Evolutionary conservation across 2,888 invertebrate species (phyloP), one percentile per base, ranked within the genome.

Genomic region (Hermaeophaga mercurialis): DNA sequence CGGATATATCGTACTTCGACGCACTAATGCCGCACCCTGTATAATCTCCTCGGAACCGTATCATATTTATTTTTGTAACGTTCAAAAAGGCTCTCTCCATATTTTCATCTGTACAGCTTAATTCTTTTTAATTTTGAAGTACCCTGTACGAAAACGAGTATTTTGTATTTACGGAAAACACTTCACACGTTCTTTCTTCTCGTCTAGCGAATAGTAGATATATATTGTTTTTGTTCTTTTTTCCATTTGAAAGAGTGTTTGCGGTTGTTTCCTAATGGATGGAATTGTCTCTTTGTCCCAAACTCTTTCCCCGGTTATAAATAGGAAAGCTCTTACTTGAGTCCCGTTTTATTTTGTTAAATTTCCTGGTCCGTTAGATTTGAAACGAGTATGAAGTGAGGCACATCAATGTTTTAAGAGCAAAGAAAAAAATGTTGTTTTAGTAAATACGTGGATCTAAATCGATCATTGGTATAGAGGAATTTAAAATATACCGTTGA

Each of bases 181-280:
- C 18, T 38, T 38, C 15, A 12, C 38, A 38, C 38, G 17, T 15
- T 15, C 38, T 38, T 38, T 38, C 9, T 15, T 6, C 38, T 17
- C 7, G 1, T 4, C 38, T 4, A 38, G 15, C 38, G 38, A 38
- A 38, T 3, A 15, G 18, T 6, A 18, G 11, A n/a, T 18, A n/a
- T 12, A 38, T 18, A 38, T 38, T 15, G 17, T 38, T 38, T 18
- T 18, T 26, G 38, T 18, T 38, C 15, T 38, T 38, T 38, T 38
- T 38, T 38, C 38, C 15, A 38, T 38, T 38, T 6, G 17, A 12
- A 34, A 34, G 38, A 38, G 38, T 15, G 38, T 15, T 38, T 38
- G 15, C 6, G 38, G 38, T 38, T 38, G 38, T 38, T 6, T 38
- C 14, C 38, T 38, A 38, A 38, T 38, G 38, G 38, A 38, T 15